Percentiles rank a stretch among this genome's conserved stretches.
Conservation (phyloP, 2,797 vertebrate species). For the Paramormyrops hopkinsi region DNA sequence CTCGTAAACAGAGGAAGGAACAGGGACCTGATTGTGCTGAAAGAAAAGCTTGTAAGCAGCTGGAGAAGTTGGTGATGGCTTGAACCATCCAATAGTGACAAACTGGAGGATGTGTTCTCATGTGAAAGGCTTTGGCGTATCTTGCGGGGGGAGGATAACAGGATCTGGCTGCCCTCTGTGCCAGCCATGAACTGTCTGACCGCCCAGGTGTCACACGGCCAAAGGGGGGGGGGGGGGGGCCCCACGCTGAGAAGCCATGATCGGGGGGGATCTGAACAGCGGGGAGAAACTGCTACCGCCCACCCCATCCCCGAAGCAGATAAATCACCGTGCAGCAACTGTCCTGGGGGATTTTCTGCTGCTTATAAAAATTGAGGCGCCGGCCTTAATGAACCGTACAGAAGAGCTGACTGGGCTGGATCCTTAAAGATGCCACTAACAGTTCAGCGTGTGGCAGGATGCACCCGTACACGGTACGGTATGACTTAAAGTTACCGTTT, state of each 20-base stretch:
- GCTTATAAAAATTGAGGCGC: not conserved
- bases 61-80: not conserved
- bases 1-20: not conserved
- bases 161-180: not conserved
- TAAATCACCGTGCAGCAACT: not conserved
- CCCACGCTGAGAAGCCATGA: not conserved
- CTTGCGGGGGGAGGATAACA: not conserved
- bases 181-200: not conserved
- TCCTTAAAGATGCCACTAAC: not conserved
- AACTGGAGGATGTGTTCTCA: not conserved
- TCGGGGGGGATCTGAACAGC: not conserved
- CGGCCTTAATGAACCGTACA: not conserved
- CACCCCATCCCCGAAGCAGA: not conserved
- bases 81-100: not conserved
- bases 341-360: not conserved
- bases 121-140: not conserved
- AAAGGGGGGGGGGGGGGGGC: not conserved
- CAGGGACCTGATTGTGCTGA: not conserved
- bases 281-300: not conserved
- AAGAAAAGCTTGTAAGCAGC: not conserved
- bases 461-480: not conserved
- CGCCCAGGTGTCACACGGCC: not conserved
- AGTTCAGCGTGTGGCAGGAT: not conserved
- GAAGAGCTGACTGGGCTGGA: not conserved
- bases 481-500: not conserved